Base-by-base conservation (phyloP, 2,888 invertebrate species). In the Cynaeus angustus region DNA sequence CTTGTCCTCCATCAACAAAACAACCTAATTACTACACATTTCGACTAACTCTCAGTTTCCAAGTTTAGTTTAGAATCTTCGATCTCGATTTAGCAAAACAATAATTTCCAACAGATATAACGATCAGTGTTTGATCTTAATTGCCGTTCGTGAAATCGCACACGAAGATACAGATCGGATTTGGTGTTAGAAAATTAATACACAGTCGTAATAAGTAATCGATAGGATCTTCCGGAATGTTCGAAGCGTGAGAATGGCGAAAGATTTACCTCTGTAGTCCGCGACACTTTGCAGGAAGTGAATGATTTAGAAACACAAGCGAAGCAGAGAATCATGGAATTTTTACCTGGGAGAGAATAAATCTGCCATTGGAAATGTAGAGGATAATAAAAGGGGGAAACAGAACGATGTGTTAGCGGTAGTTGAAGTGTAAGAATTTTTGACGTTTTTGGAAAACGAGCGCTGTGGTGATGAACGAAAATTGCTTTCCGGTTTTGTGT, bases 121-220 rank as follows among this genome's bases (percentile, higher is more conserved):
- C n/a, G 52, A 65, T 65, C 65, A 10, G 16, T 9, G 45, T 55
- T 55, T 53, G 56, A 66, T 66, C 58, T 50, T 66, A 66, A 66
- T 66, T 66, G 58, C 58, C 48, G 50, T 37, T 66, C 58, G 58
- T 58, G 66, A 66, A 66, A 58, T 50, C 46, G 50, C 48, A 33
- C 30, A 26, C 45, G 12, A 9, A 33, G 66, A 56, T 58, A 66
- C 26, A 33, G 58, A 65, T 65, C 65, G 45, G 45, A 30, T 21
- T 55, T 53, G 33, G 53, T 55, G 53, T 65, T 66, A 33, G 58
- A 38, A 66, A 66, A 66, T 66, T 66, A 66, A 66, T 58, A 66
- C 21, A 21, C 48, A 48, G 56, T 58, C 48, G 71, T 65, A 74
- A 68, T 74, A 70, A 70, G 68, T 69, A 73, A 73, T 72, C 70